Evolutionary conservation across 2,797 vertebrate species (phyloP).

Genomic region (Melanotaenia maccullochi): DNA sequence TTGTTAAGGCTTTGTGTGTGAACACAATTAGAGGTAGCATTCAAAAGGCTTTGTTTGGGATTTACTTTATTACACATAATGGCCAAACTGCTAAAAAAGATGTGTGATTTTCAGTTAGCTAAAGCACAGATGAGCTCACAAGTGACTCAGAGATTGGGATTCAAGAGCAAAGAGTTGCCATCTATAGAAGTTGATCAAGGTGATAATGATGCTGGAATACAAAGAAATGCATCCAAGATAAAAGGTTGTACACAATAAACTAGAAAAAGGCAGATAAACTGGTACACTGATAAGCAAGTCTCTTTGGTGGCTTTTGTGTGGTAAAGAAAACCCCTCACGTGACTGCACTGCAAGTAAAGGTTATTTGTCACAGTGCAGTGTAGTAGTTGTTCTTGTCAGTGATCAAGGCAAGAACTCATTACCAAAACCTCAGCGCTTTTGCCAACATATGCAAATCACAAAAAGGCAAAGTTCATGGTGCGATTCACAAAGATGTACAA

Average conservation of each 20-base stretch:
- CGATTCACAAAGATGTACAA: not conserved
- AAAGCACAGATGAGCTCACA: not conserved
- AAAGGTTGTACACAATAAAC: not conserved
- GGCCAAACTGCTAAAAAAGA: not conserved
- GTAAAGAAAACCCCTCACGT: not conserved
- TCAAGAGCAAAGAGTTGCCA: not conserved
- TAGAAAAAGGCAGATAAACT: slow-evolving; percentile 5
- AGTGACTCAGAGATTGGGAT: slow-evolving; percentile 11
- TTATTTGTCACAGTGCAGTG: not conserved
- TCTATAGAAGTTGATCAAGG: slow-evolving; percentile 1
- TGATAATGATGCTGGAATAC: not conserved
- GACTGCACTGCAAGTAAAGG: not conserved
- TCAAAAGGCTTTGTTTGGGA: slow-evolving; percentile 3
- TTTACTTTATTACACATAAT: not conserved
- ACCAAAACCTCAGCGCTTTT: not conserved
- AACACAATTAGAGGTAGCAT: not conserved
- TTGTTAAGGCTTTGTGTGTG: slow-evolving; percentile 1
- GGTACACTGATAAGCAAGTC: not conserved
- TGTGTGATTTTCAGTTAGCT: not conserved
- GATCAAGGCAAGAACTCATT: not conserved
- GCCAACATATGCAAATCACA: not conserved
- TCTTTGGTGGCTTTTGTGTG: not conserved
- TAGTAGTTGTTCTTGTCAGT: not conserved
- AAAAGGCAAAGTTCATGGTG: not conserved
- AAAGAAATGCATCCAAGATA: not conserved